Evolutionary conservation across 1,140 invertebrate genomes (phyloP).

Genomic region (Littorina saxatilis): DNA sequence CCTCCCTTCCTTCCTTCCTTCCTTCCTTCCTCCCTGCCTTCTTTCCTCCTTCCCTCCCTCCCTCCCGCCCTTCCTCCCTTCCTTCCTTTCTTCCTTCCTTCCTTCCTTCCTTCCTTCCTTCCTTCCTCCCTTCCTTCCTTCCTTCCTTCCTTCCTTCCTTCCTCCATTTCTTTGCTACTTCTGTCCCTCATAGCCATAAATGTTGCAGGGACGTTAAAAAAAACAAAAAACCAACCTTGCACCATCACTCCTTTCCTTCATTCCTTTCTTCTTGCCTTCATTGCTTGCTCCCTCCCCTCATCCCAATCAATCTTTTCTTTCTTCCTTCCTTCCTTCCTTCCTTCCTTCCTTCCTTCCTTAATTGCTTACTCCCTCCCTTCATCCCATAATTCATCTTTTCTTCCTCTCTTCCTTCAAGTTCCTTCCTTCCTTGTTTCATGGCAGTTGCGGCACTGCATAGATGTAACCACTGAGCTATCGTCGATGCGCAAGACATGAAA

Average conservation of each 20-base stretch:
- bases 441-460: no score
- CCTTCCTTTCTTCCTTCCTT: constrained; percentile 36
- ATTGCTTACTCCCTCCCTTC: no score
- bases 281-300: not conserved
- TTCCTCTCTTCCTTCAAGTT: no score
- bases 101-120: constrained; percentile 32
- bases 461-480: no score
- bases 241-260: not conserved
- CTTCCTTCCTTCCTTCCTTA: not conserved
- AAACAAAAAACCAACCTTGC: not conserved
- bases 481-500: no score
- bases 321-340: not conserved
- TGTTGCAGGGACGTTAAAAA: no score
- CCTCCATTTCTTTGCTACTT: not conserved
- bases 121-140: constrained; percentile 28
- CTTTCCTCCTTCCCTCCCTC: constrained; percentile 18
- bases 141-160: constrained; percentile 32
- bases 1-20: not conserved
- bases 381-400: no score
- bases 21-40: not conserved
- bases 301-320: no score
- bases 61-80: constrained; percentile 39
- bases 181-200: not conserved
- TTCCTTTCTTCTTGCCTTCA: not conserved
- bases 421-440: no score